Percentiles rank a stretch among this genome's conserved stretches.
phyloP scores from a whole-genome alignment of 2,888 invertebrate genomes.

The Boloria euphrosyne region DNA sequence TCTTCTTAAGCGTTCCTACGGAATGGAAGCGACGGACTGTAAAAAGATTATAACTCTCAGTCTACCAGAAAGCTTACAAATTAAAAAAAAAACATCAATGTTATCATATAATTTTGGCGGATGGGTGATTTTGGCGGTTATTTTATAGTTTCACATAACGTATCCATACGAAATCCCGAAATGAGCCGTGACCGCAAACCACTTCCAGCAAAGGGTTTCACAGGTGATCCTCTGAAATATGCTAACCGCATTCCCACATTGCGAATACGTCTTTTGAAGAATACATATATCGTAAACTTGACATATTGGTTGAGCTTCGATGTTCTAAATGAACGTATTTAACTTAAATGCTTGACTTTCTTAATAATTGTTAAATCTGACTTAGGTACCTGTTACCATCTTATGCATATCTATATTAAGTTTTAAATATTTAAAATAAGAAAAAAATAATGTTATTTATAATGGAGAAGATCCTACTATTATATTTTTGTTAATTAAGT shows the following conservation, averaged over 20 bases:
- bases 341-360: background rate
- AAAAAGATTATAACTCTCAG: too few relatives aligned
- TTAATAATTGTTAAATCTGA: background rate
- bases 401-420: too few relatives aligned
- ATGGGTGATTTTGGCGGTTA: background rate
- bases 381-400: too few relatives aligned
- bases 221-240: slow-evolving; percentile 31
- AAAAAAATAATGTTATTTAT: too few relatives aligned
- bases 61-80: too few relatives aligned
- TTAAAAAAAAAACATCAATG: too few relatives aligned
- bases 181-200: slow-evolving; percentile 31
- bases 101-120: too few relatives aligned
- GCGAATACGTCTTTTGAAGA: slow-evolving; percentile 20
- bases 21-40: too few relatives aligned
- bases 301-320: background rate
- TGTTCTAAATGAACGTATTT: background rate
- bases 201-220: slow-evolving; percentile 38
- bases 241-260: slow-evolving; percentile 34
- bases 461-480: too few relatives aligned
- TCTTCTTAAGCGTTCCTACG: too few relatives aligned
- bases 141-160: slow-evolving; percentile 9
- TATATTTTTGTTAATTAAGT: too few relatives aligned
- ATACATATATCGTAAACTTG: slow-evolving; percentile 10
- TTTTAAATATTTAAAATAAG: too few relatives aligned
- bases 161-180: slow-evolving; percentile 18